phyloP scores from a whole-genome alignment of 2,797 vertebrate species.

The Megaceryle alcyon region DNA sequence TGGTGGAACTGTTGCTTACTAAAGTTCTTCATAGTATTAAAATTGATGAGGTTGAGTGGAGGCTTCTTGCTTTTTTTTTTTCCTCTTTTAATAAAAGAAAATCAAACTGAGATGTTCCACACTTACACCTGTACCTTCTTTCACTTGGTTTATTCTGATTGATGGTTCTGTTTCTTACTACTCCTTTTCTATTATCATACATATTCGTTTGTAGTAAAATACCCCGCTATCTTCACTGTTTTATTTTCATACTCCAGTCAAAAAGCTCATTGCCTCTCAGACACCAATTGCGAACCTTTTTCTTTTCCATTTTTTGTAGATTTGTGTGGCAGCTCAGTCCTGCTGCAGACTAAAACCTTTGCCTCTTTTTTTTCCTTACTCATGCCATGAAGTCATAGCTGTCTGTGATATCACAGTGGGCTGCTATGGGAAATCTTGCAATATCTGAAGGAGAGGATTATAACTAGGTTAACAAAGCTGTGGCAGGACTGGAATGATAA shows the following conservation, averaged over 20 bases:
- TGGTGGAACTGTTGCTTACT: slow-evolving; percentile 44
- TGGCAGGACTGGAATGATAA: slow-evolving; percentile 21
- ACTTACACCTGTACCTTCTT: slow-evolving; percentile 58
- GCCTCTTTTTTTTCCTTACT: slow-evolving; percentile 64
- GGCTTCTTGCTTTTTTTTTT: neutral
- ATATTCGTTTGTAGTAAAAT: slow-evolving; percentile 53
- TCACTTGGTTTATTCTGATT: slow-evolving; percentile 33
- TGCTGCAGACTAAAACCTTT: slow-evolving; percentile 41
- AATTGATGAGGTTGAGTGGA: slow-evolving; percentile 59
- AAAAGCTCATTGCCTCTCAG: slow-evolving; percentile 36
- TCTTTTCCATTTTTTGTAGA: slow-evolving; percentile 22
- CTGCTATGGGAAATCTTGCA: slow-evolving; percentile 42
- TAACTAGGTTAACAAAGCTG: slow-evolving; percentile 63
- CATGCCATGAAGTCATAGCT: slow-evolving; percentile 70
- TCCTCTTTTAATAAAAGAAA: slow-evolving; percentile 69
- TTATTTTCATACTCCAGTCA: slow-evolving; percentile 58
- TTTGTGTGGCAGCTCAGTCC: slow-evolving; percentile 51
- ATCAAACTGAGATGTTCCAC: slow-evolving; percentile 60
- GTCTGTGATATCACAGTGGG: slow-evolving; percentile 65
- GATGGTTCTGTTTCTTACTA: slow-evolving; percentile 49
- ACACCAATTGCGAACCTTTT: slow-evolving; percentile 19
- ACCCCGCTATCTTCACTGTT: slow-evolving; percentile 29
- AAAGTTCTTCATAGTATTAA: slow-evolving; percentile 56
- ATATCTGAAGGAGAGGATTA: slow-evolving; percentile 49
- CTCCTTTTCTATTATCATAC: slow-evolving; percentile 33